Evolutionary conservation across 2,797 vertebrate genomes (phyloP).

Genomic region (Muscicapa striata): DNA sequence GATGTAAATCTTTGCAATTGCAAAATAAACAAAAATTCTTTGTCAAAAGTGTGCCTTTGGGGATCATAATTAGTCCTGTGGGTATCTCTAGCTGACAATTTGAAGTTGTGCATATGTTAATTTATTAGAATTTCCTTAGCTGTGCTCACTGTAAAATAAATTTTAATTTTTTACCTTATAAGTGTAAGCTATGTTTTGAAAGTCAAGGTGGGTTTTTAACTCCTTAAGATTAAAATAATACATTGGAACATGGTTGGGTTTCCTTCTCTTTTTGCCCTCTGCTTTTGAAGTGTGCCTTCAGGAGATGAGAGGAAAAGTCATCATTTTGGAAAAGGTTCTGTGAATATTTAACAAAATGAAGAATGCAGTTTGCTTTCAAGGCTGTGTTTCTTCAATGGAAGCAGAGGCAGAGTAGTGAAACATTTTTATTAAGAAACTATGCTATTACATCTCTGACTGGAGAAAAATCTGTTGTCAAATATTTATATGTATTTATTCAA

Average conservation of each 20-base stretch:
- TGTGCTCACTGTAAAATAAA: neutral
- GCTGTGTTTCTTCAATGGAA: neutral
- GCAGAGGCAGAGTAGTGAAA: neutral
- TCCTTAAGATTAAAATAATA: neutral
- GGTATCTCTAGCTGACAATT: neutral
- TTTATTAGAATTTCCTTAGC: neutral
- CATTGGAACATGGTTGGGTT: neutral
- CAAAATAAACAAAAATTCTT: neutral
- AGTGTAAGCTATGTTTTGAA: neutral
- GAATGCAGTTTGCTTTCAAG: neutral
- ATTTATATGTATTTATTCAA: neutral
- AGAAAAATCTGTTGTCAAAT: neutral
- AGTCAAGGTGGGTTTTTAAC: neutral
- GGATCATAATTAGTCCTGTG: neutral
- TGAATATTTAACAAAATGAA: neutral
- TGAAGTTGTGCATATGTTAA: neutral
- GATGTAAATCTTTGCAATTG: neutral
- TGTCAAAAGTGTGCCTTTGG: conserved; percentile 4
- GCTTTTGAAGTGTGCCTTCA: neutral
- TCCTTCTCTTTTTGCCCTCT: neutral
- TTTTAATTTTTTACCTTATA: neutral
- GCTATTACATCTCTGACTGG: neutral
- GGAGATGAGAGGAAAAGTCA: neutral
- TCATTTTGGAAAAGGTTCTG: neutral
- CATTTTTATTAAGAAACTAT: neutral